Evolutionary conservation across 2,888 invertebrate species (phyloP).

Genomic region (Drosophila paracracens): DNA sequence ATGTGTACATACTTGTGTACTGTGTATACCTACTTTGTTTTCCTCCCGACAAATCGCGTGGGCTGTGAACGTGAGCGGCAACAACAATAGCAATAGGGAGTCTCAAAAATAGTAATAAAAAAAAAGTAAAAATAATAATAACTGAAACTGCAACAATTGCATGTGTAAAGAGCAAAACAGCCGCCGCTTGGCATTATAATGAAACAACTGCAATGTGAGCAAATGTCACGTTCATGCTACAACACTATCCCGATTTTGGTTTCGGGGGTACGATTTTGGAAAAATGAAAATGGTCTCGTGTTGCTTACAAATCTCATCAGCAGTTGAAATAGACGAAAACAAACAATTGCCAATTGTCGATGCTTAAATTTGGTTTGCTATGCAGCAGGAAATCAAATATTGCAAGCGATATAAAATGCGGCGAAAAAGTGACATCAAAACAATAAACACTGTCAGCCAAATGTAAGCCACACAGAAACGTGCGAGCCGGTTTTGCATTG

Average conservation of each 20-base stretch:
- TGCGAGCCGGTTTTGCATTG: conserved; percentile 56
- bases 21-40: neutral
- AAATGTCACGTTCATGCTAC: conserved; percentile 73
- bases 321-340: conserved; percentile 29
- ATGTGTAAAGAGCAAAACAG: conserved; percentile 9
- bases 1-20: conserved; percentile 2
- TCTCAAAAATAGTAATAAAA: conserved; percentile 10
- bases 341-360: conserved; percentile 43
- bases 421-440: conserved; percentile 55
- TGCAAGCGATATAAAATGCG: conserved; percentile 41
- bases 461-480: conserved; percentile 63
- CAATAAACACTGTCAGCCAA: conserved; percentile 52
- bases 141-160: conserved; percentile 18
- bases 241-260: conserved; percentile 24
- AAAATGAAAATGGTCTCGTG: conserved; percentile 40
- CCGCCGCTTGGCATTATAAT: conserved; percentile 22
- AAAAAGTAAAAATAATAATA: conserved; percentile 30
- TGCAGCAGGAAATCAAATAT: conserved; percentile 60
- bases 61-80: conserved; percentile 45
- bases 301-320: conserved; percentile 43
- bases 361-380: conserved; percentile 36
- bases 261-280: conserved; percentile 7
- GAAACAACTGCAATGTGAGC: conserved; percentile 44
- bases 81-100: conserved; percentile 16
- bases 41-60: conserved; percentile 29